Evolutionary conservation across 1,140 invertebrate genomes (phyloP), one percentile per base, ranked within the genome.

Genomic region (Phocides pigmalion): DNA sequence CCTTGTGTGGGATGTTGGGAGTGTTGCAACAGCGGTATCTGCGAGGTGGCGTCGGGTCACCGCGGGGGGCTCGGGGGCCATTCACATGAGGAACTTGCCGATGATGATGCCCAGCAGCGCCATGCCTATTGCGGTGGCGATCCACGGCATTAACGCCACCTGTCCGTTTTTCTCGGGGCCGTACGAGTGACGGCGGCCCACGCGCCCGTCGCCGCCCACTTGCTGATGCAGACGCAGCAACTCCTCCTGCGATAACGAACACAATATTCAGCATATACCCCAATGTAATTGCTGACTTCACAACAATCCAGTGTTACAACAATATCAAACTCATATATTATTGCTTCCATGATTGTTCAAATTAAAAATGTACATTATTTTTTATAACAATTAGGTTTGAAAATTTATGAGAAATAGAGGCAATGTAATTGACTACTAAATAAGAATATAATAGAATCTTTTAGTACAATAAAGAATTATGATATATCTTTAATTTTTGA

Each of bases 1-100:
- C 88, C 95, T 95, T 67, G 95, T 96, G 67, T 97, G 91, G 84
- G 46, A 88, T 83, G 68, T 76, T 58, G 84, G 77, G 75, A 81
- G 80, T 79, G 74, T 76, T 79, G 67, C 75, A 75, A 78, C 75
- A 78, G 85, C 78, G 78, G 75, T 74, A 69, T 79, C 59, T 65
- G 76, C 72, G 76, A 74, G 76, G 76, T 72, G 79, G 62, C 69
- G 76, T 73, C 72, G 74, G 65, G 64, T 80, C 65, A 70, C 69
- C 75, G 81, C 76, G 72, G 62, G 62, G 46, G 9, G 8, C 6
- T 64, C 25, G 15, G 41, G 19, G 65, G 50, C 54, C 71, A 81
- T 93, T 93, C 92, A 93, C 88, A 94, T 93, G 82, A 93, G 69
- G 85, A 92, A 93, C 81, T 94, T 94, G 73, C 93, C 93, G 73